Evolutionary conservation across 2,888 invertebrate species (phyloP).

Genomic region (Zelleria hepariella): DNA sequence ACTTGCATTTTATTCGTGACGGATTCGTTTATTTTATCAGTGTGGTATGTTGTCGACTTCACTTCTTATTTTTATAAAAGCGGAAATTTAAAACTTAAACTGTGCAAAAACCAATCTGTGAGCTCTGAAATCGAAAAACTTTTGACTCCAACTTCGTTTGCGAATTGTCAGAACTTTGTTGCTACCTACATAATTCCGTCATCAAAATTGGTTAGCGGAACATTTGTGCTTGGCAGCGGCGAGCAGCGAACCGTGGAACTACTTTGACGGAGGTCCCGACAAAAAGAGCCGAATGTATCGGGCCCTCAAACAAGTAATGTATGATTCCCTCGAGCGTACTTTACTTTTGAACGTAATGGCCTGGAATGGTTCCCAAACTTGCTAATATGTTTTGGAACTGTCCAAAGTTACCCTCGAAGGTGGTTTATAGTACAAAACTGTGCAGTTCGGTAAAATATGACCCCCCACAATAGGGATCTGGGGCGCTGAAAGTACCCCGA

Average conservation of each 20-base stretch:
- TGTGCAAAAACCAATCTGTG: not conserved
- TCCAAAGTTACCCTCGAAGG: not conserved
- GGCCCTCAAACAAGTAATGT: not conserved
- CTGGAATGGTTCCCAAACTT: constrained; percentile 13
- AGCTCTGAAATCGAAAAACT: not conserved
- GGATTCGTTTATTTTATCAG: not conserved
- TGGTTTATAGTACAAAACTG: not conserved
- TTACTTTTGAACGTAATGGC: constrained; percentile 13
- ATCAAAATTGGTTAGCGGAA: not conserved
- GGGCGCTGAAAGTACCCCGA: not conserved
- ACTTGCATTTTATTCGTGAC: no score
- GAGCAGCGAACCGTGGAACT: no score
- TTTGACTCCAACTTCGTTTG: not conserved
- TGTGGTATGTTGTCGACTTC: not conserved
- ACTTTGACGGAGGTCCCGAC: not conserved
- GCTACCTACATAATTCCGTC: not conserved
- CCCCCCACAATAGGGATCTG: not conserved
- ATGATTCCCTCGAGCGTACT: constrained; percentile 9
- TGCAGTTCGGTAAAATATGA: not conserved
- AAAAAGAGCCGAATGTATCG: not conserved
- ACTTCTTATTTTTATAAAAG: not conserved
- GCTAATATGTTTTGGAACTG: constrained; percentile 12
- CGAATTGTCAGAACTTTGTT: not conserved
- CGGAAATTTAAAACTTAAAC: not conserved
- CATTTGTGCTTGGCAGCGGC: not conserved